phyloP scores from a whole-genome alignment of 2,113 vertebrate genomes.

The Dolichallabes microphthalmus region DNA sequence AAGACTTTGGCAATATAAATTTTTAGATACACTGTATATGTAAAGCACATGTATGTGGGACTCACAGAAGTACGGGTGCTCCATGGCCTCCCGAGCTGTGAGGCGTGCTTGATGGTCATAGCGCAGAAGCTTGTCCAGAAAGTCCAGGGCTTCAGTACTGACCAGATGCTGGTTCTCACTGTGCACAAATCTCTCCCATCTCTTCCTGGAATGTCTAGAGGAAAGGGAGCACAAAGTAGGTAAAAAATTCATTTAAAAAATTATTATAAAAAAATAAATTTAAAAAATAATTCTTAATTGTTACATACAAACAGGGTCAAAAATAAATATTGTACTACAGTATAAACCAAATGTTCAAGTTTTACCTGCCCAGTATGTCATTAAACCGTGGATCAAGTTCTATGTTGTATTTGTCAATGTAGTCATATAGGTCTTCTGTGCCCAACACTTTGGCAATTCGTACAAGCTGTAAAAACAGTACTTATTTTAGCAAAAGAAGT shows the following conservation, averaged over 20 bases:
- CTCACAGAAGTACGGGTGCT: constrained; percentile 67
- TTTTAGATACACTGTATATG: too few relatives aligned
- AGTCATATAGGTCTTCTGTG: constrained; percentile 69
- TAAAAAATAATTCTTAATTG: not conserved
- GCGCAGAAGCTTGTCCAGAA: constrained; percentile 69
- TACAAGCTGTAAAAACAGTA: constrained; percentile 58
- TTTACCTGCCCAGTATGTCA: constrained; percentile 68
- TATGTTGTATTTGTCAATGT: constrained; percentile 72
- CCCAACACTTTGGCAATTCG: constrained; percentile 70
- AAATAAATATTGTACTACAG: not conserved
- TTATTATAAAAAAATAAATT: not conserved
- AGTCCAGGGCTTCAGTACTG: constrained; percentile 65
- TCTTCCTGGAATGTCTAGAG: constrained; percentile 66
- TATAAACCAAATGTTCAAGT: not conserved
- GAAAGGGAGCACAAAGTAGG: not conserved
- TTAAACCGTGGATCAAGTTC: constrained; percentile 69
- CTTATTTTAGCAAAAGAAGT: constrained; percentile 13
- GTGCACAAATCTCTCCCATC: constrained; percentile 71
- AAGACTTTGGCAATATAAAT: too few relatives aligned
- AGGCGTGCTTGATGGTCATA: constrained; percentile 69
- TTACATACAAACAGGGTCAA: not conserved
- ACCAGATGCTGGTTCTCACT: constrained; percentile 71
- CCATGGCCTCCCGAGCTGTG: constrained; percentile 70
- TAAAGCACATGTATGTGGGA: not conserved
- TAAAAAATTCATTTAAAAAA: not conserved